Percentiles rank a stretch among this genome's conserved stretches.
phyloP scores from a whole-genome alignment of 64 coral and sea anemone genomes.

The Montipora cactus region DNA sequence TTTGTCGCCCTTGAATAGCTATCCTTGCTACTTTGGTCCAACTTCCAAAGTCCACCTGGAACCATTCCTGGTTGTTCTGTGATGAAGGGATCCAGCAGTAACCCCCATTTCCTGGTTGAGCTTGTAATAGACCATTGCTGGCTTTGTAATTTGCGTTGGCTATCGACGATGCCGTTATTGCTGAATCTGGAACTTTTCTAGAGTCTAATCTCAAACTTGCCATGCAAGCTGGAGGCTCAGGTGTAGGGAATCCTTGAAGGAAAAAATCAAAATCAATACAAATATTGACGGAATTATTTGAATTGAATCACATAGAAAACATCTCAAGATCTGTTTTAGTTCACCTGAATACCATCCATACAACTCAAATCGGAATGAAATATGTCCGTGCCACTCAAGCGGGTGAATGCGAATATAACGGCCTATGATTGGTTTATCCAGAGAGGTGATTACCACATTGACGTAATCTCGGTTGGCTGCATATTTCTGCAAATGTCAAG shows the following conservation, averaged over 20 bases:
- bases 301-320: too few species aligned
- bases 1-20: constrained; percentile 34
- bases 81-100: constrained; percentile 15
- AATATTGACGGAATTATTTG: too few species aligned
- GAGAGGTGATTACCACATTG: neutral
- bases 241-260: constrained; percentile 1
- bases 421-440: constrained; percentile 30
- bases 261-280: neutral
- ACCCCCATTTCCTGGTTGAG: neutral
- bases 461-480: neutral
- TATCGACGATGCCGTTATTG: constrained; percentile 29
- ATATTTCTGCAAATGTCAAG: neutral
- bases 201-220: constrained; percentile 30
- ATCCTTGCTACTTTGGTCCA: constrained; percentile 43
- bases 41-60: constrained; percentile 50
- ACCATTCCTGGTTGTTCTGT: constrained; percentile 37
- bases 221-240: constrained; percentile 12
- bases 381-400: constrained; percentile 18
- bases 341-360: constrained; percentile 47
- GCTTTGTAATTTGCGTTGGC: constrained; percentile 4
- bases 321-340: too few species aligned
- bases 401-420: constrained; percentile 59
- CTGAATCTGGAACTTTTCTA: constrained; percentile 5
- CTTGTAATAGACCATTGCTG: constrained; percentile 9
- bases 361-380: constrained; percentile 51